A percentile compares a stretch with the other conserved stretches of the same genome.
These are phyloP conservation scores for Aldabrachelys gigantea DNA, from an alignment of 2,113 vertebrate species.

Conservation along the genomic window DNA sequence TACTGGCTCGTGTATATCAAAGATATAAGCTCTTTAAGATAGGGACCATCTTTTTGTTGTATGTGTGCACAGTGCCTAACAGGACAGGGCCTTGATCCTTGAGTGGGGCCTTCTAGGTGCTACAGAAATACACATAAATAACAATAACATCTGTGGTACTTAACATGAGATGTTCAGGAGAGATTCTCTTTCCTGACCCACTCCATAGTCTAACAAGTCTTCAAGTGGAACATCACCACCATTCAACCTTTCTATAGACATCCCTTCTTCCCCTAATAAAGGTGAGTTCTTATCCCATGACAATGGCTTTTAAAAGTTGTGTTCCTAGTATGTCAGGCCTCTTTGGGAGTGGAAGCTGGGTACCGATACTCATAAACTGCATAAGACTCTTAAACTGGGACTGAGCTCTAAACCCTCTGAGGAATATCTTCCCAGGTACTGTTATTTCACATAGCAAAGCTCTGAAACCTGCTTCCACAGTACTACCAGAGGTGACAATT, in stretches of 20 bases:
- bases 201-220: not conserved
- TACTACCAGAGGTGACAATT: not conserved
- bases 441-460: not conserved
- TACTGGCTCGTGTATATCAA: not conserved
- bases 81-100: not conserved
- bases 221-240: not conserved
- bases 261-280: not conserved
- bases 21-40: accelerated
- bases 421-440: not conserved
- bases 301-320: not conserved
- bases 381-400: not conserved
- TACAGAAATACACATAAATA: not conserved
- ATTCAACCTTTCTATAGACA: not conserved
- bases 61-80: too few species aligned
- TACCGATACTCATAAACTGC: not conserved
- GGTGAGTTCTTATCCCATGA: not conserved
- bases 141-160: not conserved
- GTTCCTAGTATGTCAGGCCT: not conserved
- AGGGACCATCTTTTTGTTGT: too few species aligned
- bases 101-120: not conserved
- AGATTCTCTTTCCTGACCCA: not conserved
- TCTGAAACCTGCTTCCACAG: slow-evolving; percentile 1
- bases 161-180: not conserved
- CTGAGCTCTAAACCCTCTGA: not conserved
- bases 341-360: not conserved